Conservation (phyloP, 2,888 invertebrate genomes). For the Barypeithes pellucidus region DNA sequence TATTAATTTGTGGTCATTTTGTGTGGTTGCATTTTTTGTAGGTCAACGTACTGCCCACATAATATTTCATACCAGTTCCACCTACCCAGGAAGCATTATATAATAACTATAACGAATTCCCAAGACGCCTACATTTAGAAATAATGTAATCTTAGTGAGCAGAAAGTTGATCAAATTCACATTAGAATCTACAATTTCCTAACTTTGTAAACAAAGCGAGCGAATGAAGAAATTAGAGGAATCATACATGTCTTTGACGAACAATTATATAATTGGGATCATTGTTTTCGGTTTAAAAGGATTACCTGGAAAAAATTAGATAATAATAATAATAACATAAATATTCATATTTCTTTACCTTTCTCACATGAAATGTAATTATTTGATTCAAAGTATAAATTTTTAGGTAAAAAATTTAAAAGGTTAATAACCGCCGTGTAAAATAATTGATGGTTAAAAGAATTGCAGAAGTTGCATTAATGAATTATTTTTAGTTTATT, state of each 20-base stretch:
- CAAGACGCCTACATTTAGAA: slow-evolving; percentile 6
- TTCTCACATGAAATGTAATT: slow-evolving; percentile 4
- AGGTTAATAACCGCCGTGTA: background rate
- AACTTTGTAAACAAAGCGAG: slow-evolving; percentile 2
- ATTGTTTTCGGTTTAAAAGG: background rate
- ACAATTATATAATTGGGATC: slow-evolving; percentile 3
- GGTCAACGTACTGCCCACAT: slow-evolving; percentile 9
- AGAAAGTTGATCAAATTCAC: slow-evolving; percentile 19
- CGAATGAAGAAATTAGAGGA: background rate
- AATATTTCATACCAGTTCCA: background rate
- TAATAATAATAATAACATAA: slow-evolving; percentile 1
- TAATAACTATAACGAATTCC: slow-evolving; percentile 8
- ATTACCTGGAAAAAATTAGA: slow-evolving; percentile 3
- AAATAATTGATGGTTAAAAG: background rate
- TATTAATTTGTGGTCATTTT: slow-evolving; percentile 5
- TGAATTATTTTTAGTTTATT: background rate
- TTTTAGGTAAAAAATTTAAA: background rate
- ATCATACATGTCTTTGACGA: background rate
- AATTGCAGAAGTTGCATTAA: background rate
- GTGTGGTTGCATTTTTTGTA: slow-evolving; percentile 8
- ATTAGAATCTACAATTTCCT: slow-evolving; percentile 13
- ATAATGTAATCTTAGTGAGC: background rate
- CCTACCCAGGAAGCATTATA: background rate
- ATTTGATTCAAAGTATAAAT: background rate
- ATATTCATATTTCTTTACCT: background rate